Conservation (phyloP, 92 coral and sea anemone genomes). For the Zoanthus sansibaricus region DNA sequence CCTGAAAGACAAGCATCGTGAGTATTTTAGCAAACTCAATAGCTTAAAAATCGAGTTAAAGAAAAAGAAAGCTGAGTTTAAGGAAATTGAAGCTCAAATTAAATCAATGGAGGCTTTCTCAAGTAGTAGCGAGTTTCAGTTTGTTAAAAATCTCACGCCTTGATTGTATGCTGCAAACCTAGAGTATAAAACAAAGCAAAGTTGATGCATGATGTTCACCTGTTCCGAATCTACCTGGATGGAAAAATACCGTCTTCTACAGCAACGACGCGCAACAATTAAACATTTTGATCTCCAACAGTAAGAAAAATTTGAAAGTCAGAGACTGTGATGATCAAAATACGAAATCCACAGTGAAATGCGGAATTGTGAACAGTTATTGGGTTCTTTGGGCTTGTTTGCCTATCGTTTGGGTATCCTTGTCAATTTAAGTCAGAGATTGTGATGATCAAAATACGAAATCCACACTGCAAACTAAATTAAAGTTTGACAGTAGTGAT, state of each 20-base stretch:
- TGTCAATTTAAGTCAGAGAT: background rate
- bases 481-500: conserved; percentile 45
- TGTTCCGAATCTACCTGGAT: conserved; percentile 37
- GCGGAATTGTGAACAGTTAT: no score
- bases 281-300: background rate
- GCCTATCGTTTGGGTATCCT: no score
- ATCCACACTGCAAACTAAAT: conserved; percentile 10
- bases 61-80: conserved; percentile 44
- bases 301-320: background rate
- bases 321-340: background rate
- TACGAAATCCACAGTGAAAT: background rate
- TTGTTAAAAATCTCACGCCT: conserved; percentile 58
- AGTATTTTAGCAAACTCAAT: conserved; percentile 57
- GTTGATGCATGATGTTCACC: conserved; percentile 56
- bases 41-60: conserved; percentile 32
- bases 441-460: background rate
- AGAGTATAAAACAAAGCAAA: conserved; percentile 49
- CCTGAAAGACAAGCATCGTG: conserved; percentile 60
- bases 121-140: conserved; percentile 39
- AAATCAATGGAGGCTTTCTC: conserved; percentile 55
- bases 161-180: conserved; percentile 36
- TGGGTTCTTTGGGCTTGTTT: no score
- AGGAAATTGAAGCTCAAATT: conserved; percentile 49
- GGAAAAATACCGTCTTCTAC: conserved; percentile 56
- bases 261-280: conserved; percentile 58